Evolutionary conservation across 2,888 invertebrate genomes (phyloP).

Genomic region (Carcina quercana): DNA sequence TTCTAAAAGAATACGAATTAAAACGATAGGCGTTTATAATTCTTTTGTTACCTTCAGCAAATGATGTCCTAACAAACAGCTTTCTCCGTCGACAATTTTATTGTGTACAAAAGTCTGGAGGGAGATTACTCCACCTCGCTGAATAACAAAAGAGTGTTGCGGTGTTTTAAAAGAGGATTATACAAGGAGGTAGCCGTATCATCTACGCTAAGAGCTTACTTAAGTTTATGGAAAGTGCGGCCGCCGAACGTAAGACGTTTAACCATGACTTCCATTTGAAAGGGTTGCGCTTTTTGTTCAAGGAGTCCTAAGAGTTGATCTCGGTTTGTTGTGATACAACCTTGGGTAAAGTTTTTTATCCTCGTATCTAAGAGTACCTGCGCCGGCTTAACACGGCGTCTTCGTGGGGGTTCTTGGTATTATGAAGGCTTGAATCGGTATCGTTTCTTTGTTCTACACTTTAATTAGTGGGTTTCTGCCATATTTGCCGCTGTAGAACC

Average conservation of each 20-base stretch:
- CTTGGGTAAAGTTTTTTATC: constrained; percentile 46
- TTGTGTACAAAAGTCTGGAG: constrained; percentile 56
- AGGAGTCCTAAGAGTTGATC: constrained; percentile 47
- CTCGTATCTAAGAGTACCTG: constrained; percentile 40
- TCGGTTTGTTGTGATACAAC: constrained; percentile 49
- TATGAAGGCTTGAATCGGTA: constrained; percentile 41
- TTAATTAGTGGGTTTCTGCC: constrained; percentile 60
- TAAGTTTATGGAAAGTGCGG: constrained; percentile 67
- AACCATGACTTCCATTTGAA: constrained; percentile 63
- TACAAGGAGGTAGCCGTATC: constrained; percentile 62
- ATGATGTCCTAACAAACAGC: constrained; percentile 50
- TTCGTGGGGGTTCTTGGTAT: constrained; percentile 66
- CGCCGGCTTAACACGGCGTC: constrained; percentile 32
- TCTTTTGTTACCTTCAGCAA: constrained; percentile 22
- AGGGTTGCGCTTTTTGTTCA: constrained; percentile 70
- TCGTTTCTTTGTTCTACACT: constrained; percentile 53
- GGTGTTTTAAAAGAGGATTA: constrained; percentile 64
- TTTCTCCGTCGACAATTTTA: constrained; percentile 48
- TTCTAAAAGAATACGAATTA: constrained; percentile 6
- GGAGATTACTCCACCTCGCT: constrained; percentile 52
- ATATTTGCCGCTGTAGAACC: constrained; percentile 42
- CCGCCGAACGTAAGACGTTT: constrained; percentile 57
- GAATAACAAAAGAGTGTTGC: constrained; percentile 62
- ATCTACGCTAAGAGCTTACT: constrained; percentile 63
- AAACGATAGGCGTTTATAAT: constrained; percentile 26